Evolutionary conservation across 2,797 vertebrate species (phyloP).

Genomic region (Ctenosaura bakeri): DNA sequence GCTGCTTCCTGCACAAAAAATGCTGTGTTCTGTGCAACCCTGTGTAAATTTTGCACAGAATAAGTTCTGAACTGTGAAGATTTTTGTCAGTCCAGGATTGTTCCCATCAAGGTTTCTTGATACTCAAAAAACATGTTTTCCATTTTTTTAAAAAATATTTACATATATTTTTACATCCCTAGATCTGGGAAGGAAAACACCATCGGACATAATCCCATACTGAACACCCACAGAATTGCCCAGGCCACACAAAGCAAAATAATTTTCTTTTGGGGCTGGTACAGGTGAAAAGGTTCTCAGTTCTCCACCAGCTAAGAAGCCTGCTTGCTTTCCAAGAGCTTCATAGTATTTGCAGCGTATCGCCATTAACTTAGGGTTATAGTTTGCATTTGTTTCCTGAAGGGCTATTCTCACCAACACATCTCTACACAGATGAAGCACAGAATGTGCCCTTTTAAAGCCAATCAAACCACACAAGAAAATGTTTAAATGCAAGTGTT

Average conservation of each 20-base stretch:
- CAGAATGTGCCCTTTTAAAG: slow-evolving; percentile 45
- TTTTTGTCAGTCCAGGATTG: too few relatives aligned
- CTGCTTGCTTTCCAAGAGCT: slow-evolving; percentile 2
- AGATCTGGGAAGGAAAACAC: neutral
- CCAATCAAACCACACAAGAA: slow-evolving; percentile 35
- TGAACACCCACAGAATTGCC: neutral
- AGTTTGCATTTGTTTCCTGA: slow-evolving; percentile 33
- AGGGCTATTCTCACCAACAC: slow-evolving; percentile 20
- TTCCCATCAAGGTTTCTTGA: too few relatives aligned
- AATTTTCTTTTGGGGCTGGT: neutral
- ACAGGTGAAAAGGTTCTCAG: neutral
- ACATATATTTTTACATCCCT: too few relatives aligned
- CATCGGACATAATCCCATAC: too few relatives aligned
- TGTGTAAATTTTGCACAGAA: too few relatives aligned
- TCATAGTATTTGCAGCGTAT: slow-evolving; percentile 16
- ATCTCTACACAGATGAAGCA: slow-evolving; percentile 40
- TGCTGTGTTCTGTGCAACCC: too few relatives aligned
- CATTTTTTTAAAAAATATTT: too few relatives aligned
- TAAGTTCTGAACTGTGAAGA: too few relatives aligned
- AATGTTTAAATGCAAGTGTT: slow-evolving; percentile 28
- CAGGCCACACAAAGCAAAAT: neutral
- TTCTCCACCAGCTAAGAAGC: neutral
- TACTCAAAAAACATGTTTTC: too few relatives aligned
- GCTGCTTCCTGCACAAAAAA: too few relatives aligned
- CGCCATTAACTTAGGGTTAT: neutral